Evolutionary conservation across 2,888 invertebrate genomes (phyloP).

Genomic region (Drosophila nigritarsus): DNA sequence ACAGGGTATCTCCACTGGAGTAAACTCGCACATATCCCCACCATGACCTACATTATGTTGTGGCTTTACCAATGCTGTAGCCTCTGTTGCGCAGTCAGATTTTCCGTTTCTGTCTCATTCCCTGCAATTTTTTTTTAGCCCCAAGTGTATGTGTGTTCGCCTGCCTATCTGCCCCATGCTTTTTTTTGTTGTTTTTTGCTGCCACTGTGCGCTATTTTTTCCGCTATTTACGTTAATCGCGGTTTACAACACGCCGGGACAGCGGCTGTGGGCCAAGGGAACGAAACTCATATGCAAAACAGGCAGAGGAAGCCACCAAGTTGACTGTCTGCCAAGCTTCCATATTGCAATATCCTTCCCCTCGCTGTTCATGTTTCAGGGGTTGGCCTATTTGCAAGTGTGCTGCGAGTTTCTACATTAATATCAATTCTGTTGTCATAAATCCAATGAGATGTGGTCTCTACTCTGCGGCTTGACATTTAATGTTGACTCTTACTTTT

Average conservation of each 20-base stretch:
- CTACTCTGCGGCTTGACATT: constrained; percentile 52
- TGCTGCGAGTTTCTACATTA: constrained; percentile 69
- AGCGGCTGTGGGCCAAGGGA: constrained; percentile 39
- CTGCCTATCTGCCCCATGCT: constrained; percentile 41
- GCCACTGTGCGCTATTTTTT: constrained; percentile 57
- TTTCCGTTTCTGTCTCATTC: constrained; percentile 27
- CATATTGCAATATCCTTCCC: constrained; percentile 8
- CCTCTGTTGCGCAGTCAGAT: constrained; percentile 21
- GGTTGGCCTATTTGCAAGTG: constrained; percentile 47
- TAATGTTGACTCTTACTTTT: constrained; percentile 48
- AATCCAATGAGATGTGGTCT: constrained; percentile 76
- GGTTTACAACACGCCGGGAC: constrained; percentile 70
- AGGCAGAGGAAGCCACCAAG: constrained; percentile 40
- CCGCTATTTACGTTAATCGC: constrained; percentile 76
- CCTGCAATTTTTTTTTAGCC: constrained; percentile 20
- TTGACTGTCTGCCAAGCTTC: constrained; percentile 42
- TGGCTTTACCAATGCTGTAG: constrained; percentile 19
- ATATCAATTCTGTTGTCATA: constrained; percentile 83
- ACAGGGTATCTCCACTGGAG: constrained; percentile 34
- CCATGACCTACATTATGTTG: constrained; percentile 76
- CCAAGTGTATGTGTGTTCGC: constrained; percentile 21
- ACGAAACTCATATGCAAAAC: constrained; percentile 55
- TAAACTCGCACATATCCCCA: constrained; percentile 43
- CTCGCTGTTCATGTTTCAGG: background rate
- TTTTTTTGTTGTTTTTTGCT: constrained; percentile 39